Evolutionary conservation across 1,140 invertebrate genomes (phyloP), one percentile per base, ranked within the genome.

Genomic region (Diorhabda elongata): DNA sequence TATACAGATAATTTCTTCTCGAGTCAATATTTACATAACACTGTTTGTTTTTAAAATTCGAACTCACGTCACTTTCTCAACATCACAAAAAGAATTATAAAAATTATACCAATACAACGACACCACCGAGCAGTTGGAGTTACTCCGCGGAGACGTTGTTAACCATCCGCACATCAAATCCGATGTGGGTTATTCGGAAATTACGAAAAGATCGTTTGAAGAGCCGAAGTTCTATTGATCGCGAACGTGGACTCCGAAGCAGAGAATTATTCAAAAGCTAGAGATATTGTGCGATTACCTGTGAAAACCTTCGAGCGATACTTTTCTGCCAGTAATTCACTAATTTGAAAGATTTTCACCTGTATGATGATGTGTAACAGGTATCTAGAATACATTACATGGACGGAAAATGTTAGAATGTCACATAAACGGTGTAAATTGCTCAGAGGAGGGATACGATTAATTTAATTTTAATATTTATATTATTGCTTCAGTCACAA

Each of bases 171-270:
- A 8, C 6, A n/a, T 52, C 47, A n/a, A n/a, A 52, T 52, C 47
- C n/a, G 47, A 52, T 52, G 47, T 52, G 47, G 47, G 47, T 52
- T 52, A 52, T 52, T 52, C 47, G 47, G 47, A 52, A 52, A 52
- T 8, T 52, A 52, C 47, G 47, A 52, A 52, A 3, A 52, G 47
- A 4, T n/a, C 47, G 47, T n/a, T 6, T 8, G 47, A 52, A 52
- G n/a, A 52, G 47, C 47, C 47, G 47, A 52, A 52, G 47, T 52
- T 52, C 47, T 52, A 52, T 52, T 52, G 47, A 52, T 52, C 47
- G 47, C 6, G 47, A 52, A 52, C 2, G 47, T n/a, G 47, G 6
- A 52, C 47, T 52, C 6, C 47, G 47, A 9, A 7, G 47, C n/a
- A 52, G 47, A 52, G n/a, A 52, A 52, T 52, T 52, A 52, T 52